Evolutionary conservation across 2,113 vertebrate genomes (phyloP).

Genomic region (Megaptera novaeangliae): DNA sequence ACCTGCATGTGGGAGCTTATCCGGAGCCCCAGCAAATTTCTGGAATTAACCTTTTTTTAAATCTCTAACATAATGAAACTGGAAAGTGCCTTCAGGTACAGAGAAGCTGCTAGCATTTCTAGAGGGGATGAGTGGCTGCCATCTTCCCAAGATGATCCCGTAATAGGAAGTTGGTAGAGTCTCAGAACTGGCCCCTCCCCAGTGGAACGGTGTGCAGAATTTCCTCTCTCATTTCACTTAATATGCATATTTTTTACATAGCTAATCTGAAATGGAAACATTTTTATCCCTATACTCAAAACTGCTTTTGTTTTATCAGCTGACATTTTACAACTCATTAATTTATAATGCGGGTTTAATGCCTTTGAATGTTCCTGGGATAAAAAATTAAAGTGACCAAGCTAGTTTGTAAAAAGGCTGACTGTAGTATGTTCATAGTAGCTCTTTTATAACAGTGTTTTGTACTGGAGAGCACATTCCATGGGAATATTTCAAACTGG

Average conservation of each 20-base stretch:
- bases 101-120: neutral
- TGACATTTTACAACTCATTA: conserved; percentile 79
- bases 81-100: neutral
- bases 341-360: conserved; percentile 75
- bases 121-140: neutral
- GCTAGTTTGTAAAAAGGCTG: conserved; percentile 61
- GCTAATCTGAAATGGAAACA: conserved; percentile 78
- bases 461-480: neutral
- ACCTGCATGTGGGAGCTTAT: conserved; percentile 19
- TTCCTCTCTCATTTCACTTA: conserved; percentile 59
- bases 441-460: conserved; percentile 25
- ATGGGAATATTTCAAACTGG: conserved; percentile 18
- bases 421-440: conserved; percentile 23
- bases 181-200: neutral
- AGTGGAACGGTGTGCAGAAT: conserved; percentile 22
- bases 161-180: neutral
- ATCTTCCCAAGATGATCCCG: neutral
- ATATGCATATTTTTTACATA: conserved; percentile 71
- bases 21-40: neutral
- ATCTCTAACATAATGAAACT: conserved; percentile 66
- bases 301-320: conserved; percentile 77
- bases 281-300: conserved; percentile 73
- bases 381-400: conserved; percentile 74
- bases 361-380: conserved; percentile 70
- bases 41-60: conserved; percentile 58